A percentile compares a stretch with the other conserved stretches of the same genome.
phyloP scores from a whole-genome alignment of 2,797 vertebrate genomes.

The Aldrovandia affinis region DNA sequence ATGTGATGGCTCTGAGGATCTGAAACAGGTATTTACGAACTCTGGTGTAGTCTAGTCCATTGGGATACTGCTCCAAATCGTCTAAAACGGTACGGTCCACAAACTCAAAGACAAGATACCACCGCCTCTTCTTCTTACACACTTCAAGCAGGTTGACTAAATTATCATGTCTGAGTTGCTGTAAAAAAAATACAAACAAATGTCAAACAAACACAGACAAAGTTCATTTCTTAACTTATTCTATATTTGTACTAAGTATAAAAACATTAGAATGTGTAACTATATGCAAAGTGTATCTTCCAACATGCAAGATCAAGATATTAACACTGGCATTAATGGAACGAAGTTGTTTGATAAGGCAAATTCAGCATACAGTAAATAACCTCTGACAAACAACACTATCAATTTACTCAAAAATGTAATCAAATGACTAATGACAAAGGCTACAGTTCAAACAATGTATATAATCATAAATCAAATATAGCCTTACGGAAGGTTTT shows the following conservation, averaged over 20 bases:
- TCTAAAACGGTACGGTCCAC: constrained; percentile 87
- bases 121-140: constrained; percentile 82
- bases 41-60: constrained; percentile 73
- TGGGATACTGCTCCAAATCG: constrained; percentile 80
- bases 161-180: constrained; percentile 91
- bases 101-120: constrained; percentile 93
- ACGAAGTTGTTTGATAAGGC: no score
- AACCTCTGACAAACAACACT: neutral
- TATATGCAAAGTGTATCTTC: no score
- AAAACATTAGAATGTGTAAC: no score
- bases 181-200: constrained; percentile 34
- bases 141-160: constrained; percentile 89
- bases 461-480: neutral
- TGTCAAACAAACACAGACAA: neutral
- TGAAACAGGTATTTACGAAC: constrained; percentile 82
- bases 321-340: no score
- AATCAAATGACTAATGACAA: neutral
- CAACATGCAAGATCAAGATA: no score
- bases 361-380: neutral
- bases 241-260: no score
- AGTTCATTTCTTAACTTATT: no score
- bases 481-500: no score
- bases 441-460: neutral
- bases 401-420: neutral
- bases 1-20: constrained; percentile 81